A percentile compares a stretch with the other conserved stretches of the same genome.
These are phyloP conservation scores for Ochropleura leucogaster DNA, from an alignment of 2,888 invertebrate species.

Conservation along the genomic window DNA sequence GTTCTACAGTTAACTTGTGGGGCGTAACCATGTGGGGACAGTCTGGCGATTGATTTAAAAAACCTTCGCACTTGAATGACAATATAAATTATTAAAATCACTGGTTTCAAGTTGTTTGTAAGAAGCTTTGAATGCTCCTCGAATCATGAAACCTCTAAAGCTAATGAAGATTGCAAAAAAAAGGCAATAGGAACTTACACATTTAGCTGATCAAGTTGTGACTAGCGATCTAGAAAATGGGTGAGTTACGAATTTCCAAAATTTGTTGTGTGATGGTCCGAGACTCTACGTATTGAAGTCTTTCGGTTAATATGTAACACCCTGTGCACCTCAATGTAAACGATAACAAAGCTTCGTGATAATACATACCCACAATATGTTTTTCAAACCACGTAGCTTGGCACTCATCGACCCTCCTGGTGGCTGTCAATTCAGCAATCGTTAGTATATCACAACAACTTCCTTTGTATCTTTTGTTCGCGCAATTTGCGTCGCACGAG, in stretches of 20 bases:
- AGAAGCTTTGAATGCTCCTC: too few species aligned
- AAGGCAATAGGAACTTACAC: too few species aligned
- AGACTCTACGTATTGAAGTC: too few species aligned
- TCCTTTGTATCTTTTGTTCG: slow-evolving; percentile 83
- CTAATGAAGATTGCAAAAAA: too few species aligned
- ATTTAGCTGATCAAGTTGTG: too few species aligned
- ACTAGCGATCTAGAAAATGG: too few species aligned
- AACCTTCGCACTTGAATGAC: neutral
- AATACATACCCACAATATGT: slow-evolving; percentile 16
- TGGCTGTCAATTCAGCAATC: slow-evolving; percentile 81
- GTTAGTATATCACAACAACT: slow-evolving; percentile 81
- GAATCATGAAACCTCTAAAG: too few species aligned
- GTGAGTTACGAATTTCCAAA: too few species aligned
- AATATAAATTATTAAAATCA: neutral
- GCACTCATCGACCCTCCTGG: slow-evolving; percentile 74
- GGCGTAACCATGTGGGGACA: neutral
- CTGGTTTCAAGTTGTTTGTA: too few species aligned
- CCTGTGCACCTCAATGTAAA: neutral
- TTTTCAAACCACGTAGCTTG: slow-evolving; percentile 31
- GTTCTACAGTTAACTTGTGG: slow-evolving; percentile 29
- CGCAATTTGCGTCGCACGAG: slow-evolving; percentile 70
- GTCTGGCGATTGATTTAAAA: neutral
- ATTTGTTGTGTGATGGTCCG: too few species aligned
- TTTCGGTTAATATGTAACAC: too few species aligned
- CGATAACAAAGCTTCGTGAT: neutral